Evolutionary conservation across 2,888 invertebrate species (phyloP).

Genomic region (Heliconius ethilla): DNA sequence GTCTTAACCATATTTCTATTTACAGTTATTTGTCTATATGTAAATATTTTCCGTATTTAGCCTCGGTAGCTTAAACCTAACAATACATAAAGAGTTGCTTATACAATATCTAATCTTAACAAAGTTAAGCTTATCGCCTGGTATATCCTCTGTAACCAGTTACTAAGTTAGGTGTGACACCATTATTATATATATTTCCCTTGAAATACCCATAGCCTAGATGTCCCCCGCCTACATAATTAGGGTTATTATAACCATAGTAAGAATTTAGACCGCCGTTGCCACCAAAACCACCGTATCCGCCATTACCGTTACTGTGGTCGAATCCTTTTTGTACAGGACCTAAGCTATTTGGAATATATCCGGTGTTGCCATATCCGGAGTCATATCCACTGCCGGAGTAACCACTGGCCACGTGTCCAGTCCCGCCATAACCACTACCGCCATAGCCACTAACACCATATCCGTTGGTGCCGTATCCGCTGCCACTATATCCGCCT

Average conservation of each 20-base stretch:
- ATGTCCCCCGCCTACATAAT: constrained; percentile 79
- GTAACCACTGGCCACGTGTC: constrained; percentile 21
- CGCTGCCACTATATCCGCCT: constrained; percentile 12
- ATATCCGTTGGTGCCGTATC: constrained; percentile 24
- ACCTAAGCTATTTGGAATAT: constrained; percentile 25
- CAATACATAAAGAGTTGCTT: neutral
- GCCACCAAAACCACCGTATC: constrained; percentile 80
- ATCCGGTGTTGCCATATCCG: constrained; percentile 35
- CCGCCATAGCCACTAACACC: constrained; percentile 20
- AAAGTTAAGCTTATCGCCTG: constrained; percentile 32
- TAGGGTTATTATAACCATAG: constrained; percentile 81
- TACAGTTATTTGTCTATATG: neutral
- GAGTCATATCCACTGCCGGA: constrained; percentile 1
- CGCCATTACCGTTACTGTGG: constrained; percentile 43
- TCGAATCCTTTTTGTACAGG: constrained; percentile 3
- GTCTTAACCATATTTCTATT: neutral
- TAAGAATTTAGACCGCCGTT: constrained; percentile 83
- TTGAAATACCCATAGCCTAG: constrained; percentile 83
- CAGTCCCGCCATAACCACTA: constrained; percentile 11
- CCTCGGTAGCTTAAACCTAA: neutral
- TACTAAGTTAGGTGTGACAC: constrained; percentile 74
- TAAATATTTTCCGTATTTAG: neutral
- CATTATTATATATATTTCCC: constrained; percentile 70
- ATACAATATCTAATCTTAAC: neutral
- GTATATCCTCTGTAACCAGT: constrained; percentile 80